These are phyloP conservation scores for Hypolimnas misippus DNA, from an alignment of 2,888 invertebrate species.

Conservation along the genomic window DNA sequence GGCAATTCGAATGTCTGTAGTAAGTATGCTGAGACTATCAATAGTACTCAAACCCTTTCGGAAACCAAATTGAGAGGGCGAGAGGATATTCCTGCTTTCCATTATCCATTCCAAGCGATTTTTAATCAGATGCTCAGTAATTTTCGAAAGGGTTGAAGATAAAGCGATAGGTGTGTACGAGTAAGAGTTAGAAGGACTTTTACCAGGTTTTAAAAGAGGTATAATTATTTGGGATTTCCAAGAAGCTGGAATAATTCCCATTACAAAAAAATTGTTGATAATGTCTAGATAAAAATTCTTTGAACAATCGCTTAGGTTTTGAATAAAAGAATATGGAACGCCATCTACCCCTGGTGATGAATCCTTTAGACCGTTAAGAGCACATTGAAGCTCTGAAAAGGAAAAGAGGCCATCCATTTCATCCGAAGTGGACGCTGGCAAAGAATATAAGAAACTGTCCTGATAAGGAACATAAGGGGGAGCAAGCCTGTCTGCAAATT, in stretches of 20 bases:
- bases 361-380: conserved; percentile 22
- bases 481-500: conserved; percentile 10
- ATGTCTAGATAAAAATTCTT: conserved; percentile 17
- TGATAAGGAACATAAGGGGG: conserved; percentile 1
- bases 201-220: conserved; percentile 31
- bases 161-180: conserved; percentile 37
- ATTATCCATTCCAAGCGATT: conserved; percentile 18
- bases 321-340: conserved; percentile 37
- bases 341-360: conserved; percentile 39
- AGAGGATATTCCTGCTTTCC: conserved; percentile 4
- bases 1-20: conserved; percentile 14
- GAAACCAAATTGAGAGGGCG: conserved; percentile 15
- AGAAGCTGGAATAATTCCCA: conserved; percentile 17
- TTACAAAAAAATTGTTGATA: conserved; percentile 23
- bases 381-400: not conserved
- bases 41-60: conserved; percentile 13
- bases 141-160: conserved; percentile 30
- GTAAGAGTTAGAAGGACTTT: conserved; percentile 17
- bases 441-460: not conserved
- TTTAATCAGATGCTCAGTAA: conserved; percentile 37
- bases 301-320: not conserved
- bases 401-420: conserved; percentile 32
- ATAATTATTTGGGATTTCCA: conserved; percentile 36
- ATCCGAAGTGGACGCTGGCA: not conserved
- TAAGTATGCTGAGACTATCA: conserved; percentile 12